Evolutionary conservation across 1,140 invertebrate genomes (phyloP), one percentile per base, ranked within the genome.

Genomic region (Papilio helenus): DNA sequence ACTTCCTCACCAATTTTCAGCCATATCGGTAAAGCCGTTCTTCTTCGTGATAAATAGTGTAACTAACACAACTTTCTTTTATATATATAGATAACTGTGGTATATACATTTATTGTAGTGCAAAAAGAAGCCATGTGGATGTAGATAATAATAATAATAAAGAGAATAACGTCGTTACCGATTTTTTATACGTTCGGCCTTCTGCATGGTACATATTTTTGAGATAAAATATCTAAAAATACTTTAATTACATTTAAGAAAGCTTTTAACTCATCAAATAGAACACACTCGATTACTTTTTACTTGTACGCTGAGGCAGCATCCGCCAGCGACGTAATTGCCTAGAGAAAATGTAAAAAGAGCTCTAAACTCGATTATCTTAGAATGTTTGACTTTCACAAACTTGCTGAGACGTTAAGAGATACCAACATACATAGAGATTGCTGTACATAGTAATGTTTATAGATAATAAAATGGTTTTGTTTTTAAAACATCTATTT

Each of bases 331-430:
- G n/a, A 58, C 55, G 51, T 77, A 77, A 77, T 77, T 77, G 55
- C 76, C 34, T 65, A 77, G 76, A 34, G 55, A 77, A 77, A 65
- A 77, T 77, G 76, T 61, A 61, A 23, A 76, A 77, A 61, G 55
- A 34, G 76, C 55, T 34, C 55, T 12, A 61, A 77, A 77, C 55
- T 77, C 76, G 51, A 77, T 77, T 77, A 61, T 61, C 51, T 77
- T 77, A 34, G 55, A 55, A 77, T 77, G 76, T 65, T 77, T 77
- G 76, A 77, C 34, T 77, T 77, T 77, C 18, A 18, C 76, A 42
- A 77, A 77, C 29, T 77, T 77, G 55, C 76, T 55, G n/a, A 55
- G 76, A 65, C 23, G 76, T 77, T 77, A 61, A 61, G 55, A 20
- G 55, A 65, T 77, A 61, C 55, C 39, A 61, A 65, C 76, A n/a